Percentiles rank a stretch among this genome's conserved stretches.
Evolutionary conservation across 2,888 invertebrate genomes (phyloP).

Genomic region (Tricholauxania praeusta): DNA sequence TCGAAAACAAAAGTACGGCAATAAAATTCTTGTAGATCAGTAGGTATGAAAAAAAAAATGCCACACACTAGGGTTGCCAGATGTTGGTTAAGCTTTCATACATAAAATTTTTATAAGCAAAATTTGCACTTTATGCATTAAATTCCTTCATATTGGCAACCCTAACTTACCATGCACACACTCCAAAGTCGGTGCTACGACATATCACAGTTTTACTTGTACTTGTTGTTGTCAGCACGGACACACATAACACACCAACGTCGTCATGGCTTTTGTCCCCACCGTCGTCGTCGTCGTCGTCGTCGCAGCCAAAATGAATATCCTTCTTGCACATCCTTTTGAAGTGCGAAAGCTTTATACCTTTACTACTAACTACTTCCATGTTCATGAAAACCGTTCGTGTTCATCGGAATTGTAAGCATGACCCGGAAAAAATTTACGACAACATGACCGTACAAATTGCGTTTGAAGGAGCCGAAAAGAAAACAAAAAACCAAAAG

Average conservation of each 20-base stretch:
- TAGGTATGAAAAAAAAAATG: slow-evolving; percentile 10
- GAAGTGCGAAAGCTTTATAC: slow-evolving; percentile 35
- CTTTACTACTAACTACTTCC: slow-evolving; percentile 28
- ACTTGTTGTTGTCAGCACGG: not conserved
- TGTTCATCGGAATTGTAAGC: slow-evolving; percentile 44
- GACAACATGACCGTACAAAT: slow-evolving; percentile 44
- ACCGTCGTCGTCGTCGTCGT: slow-evolving; percentile 17
- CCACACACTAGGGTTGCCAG: slow-evolving; percentile 5
- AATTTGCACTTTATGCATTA: slow-evolving; percentile 30
- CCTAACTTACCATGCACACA: slow-evolving; percentile 17
- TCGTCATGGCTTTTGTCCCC: slow-evolving; percentile 9
- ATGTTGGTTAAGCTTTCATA: not conserved
- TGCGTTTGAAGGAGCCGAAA: slow-evolving; percentile 31
- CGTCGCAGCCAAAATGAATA: slow-evolving; percentile 27
- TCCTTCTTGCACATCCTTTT: slow-evolving; percentile 33
- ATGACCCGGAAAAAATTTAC: slow-evolving; percentile 40
- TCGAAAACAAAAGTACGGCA: slow-evolving; percentile 1
- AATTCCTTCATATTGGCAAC: slow-evolving; percentile 19
- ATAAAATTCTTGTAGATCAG: slow-evolving; percentile 17
- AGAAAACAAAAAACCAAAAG: not conserved
- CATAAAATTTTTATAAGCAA: too few relatives aligned
- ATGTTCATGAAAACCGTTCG: slow-evolving; percentile 30
- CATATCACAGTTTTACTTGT: slow-evolving; percentile 4
- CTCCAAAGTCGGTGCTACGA: not conserved
- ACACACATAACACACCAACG: not conserved